These are phyloP conservation scores for Calyptomena viridis DNA, from an alignment of 2,113 vertebrate genomes.

Conservation along the genomic window DNA sequence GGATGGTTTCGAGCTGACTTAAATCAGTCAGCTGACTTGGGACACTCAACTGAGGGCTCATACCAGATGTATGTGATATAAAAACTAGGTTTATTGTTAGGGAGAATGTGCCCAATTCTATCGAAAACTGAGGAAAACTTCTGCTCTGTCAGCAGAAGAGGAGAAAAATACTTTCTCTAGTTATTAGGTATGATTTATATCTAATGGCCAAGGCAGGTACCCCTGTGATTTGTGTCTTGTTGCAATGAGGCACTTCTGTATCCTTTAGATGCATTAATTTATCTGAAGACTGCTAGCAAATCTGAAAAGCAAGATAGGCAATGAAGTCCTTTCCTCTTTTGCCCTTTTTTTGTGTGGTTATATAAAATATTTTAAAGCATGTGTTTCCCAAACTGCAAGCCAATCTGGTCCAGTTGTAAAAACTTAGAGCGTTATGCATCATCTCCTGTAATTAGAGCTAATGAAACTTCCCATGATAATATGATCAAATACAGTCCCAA, in stretches of 20 bases:
- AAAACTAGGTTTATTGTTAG: neutral
- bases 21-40: neutral
- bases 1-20: neutral
- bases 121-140: neutral
- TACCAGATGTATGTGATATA: neutral
- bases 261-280: neutral
- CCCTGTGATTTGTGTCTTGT: neutral
- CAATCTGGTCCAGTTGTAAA: constrained; percentile 25
- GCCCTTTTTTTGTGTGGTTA: neutral
- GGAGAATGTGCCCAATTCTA: rapidly evolving
- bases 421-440: constrained; percentile 11
- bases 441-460: neutral
- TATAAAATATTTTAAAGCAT: neutral
- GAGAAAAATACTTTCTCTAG: neutral
- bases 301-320: neutral
- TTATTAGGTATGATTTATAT: neutral
- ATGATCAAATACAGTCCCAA: neutral
- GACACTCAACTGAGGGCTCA: neutral
- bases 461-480: constrained; percentile 30
- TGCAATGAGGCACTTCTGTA: neutral
- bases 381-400: constrained; percentile 24
- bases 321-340: neutral
- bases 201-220: neutral
- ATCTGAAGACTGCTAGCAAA: neutral
- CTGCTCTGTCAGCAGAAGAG: neutral